Conservation (phyloP, 1,140 invertebrate species). For the Choristoneura fumiferana region DNA sequence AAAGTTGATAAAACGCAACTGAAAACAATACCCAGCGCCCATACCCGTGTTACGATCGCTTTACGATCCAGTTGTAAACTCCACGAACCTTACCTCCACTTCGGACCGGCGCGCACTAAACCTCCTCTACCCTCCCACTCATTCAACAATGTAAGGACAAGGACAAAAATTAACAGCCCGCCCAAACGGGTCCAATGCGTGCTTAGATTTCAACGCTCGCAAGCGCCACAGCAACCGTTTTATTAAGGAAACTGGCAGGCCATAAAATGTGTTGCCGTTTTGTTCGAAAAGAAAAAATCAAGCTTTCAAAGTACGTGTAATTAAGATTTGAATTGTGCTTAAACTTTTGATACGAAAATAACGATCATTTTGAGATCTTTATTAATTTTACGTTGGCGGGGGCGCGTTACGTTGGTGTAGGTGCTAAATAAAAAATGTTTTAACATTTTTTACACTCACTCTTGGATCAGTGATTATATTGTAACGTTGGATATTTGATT, state of each 20-base stretch:
- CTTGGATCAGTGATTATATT: too few relatives aligned
- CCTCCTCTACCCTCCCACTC: neutral
- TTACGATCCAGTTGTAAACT: conserved; percentile 30
- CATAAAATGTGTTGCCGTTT: conserved; percentile 7
- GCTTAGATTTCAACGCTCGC: conserved; percentile 2
- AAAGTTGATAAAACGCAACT: conserved; percentile 34
- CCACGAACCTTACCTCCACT: neutral
- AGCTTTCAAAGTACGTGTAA: conserved; percentile 8
- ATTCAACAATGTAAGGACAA: neutral
- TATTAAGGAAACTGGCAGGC: conserved; percentile 13
- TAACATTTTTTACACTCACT: too few relatives aligned
- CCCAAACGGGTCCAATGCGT: neutral
- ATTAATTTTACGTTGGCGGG: too few relatives aligned
- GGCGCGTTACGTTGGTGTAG: too few relatives aligned
- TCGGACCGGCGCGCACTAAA: too few relatives aligned
- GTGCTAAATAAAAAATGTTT: too few relatives aligned
- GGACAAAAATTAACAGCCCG: neutral
- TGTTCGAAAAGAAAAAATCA: neutral
- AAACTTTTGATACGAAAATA: conserved; percentile 5
- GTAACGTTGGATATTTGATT: too few relatives aligned
- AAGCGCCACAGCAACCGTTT: conserved; percentile 10
- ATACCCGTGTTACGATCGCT: conserved; percentile 37
- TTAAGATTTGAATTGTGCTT: neutral
- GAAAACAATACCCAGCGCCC: conserved; percentile 41
- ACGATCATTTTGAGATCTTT: too few relatives aligned